Evolutionary conservation across 2,113 vertebrate genomes (phyloP).

Genomic region (Ifrita kowaldi): DNA sequence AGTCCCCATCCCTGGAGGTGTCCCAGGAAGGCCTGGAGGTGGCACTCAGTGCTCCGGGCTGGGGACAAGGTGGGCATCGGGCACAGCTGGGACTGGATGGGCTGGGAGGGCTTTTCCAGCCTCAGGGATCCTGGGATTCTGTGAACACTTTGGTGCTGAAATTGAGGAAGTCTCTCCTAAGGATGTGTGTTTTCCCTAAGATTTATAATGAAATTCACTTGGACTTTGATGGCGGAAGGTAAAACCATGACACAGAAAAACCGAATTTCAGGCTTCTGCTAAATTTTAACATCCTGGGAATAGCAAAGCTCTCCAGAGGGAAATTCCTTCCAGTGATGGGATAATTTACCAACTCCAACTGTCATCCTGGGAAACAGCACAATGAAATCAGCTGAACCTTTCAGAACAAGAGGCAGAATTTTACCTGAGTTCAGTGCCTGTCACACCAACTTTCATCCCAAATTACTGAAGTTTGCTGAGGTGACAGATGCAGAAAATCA

Average conservation of each 20-base stretch:
- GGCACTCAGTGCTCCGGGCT: background rate
- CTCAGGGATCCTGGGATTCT: accelerated
- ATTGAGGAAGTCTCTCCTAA: background rate
- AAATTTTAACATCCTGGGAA: background rate
- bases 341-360: background rate
- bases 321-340: background rate
- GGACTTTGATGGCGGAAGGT: background rate
- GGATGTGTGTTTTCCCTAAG: background rate
- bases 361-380: background rate
- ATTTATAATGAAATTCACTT: background rate
- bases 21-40: background rate
- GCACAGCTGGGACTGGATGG: accelerated
- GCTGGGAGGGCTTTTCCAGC: background rate
- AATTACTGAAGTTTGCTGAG: background rate
- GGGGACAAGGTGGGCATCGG: background rate
- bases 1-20: background rate
- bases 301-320: background rate
- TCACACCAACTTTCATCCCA: background rate
- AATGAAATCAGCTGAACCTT: background rate
- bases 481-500: background rate
- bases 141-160: background rate
- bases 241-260: background rate
- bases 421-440: background rate
- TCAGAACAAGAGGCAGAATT: background rate
- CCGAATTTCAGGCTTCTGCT: background rate